phyloP scores from a whole-genome alignment of 2,113 vertebrate genomes.

The Aphelocoma coerulescens region DNA sequence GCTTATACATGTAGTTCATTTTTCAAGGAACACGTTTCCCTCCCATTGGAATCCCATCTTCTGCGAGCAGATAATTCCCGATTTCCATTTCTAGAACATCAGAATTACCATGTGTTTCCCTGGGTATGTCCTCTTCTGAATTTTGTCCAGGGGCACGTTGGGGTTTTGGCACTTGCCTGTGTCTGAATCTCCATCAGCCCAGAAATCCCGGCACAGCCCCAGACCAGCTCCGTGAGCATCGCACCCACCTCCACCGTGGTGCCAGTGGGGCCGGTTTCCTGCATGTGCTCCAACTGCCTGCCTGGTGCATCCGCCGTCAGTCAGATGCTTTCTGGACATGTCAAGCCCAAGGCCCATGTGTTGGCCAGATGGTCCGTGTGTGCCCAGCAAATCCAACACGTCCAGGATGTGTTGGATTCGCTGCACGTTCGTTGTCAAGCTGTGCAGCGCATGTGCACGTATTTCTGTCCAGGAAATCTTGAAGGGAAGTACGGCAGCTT shows the following conservation, averaged over 20 bases:
- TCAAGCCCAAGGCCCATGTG: neutral
- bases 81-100: neutral
- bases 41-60: neutral
- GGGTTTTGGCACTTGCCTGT: neutral
- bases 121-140: neutral
- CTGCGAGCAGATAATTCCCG: neutral
- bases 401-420: neutral
- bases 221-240: neutral
- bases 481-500: neutral
- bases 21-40: neutral
- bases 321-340: neutral
- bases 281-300: fast-evolving
- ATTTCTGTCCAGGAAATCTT: neutral
- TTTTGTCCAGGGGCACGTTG: fast-evolving
- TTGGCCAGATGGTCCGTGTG: neutral
- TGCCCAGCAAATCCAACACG: neutral
- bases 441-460: neutral
- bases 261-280: neutral
- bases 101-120: neutral
- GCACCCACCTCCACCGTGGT: fast-evolving
- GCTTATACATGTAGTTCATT: neutral
- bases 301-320: fast-evolving
- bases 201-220: fast-evolving
- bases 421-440: neutral
- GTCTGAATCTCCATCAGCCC: neutral